Evolutionary conservation across 1,140 invertebrate genomes (phyloP), one percentile per base, ranked within the genome.

Genomic region (Alviniconcha marisindica): DNA sequence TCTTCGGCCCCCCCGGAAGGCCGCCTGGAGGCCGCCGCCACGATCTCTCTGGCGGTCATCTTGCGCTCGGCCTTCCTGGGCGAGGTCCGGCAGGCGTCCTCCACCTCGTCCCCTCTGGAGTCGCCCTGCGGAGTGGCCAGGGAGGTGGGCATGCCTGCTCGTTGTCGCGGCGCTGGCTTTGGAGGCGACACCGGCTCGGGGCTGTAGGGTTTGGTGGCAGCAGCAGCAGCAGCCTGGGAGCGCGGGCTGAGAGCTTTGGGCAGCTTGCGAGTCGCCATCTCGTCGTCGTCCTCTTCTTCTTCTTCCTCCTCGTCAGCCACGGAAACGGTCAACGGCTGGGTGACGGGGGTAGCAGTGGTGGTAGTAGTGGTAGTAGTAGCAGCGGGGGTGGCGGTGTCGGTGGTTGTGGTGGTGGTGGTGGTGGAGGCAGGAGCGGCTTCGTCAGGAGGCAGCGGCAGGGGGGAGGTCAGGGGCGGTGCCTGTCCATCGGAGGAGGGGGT

Each of bases 181-280:
- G 78, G 78, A 24, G 36, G 73, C n/a, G 78, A 54, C 12, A 2
- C n/a, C 14, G 69, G 69, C 33, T 33, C 14, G 4, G 44, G 44
- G n/a, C 2, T 1, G 42, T 28, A 28, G 24, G 5, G 10, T 42
- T 76, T 21, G 7, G 28, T 15, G 60, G 10, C 38, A 21, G 28
- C n/a, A 36, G 21, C 21, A 7, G n/a, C 1, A 0, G 24, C 0
- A 44, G 54, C 56, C 38, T 44, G 24, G 40, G 48, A 51, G 28
- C 56, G 60, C 51, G 56, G 82, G 51, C 76, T 83, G 73, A 77
- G 82, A 69, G 54, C 76, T 63, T 77, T 77, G 54, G 74, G 66
- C 12, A 83, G 38, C 42, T 42, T 69, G 40, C 56, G 63, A n/a
- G 44, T n/a, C 7, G 71, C 2, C 54, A 83, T 77, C 24, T 82